These are phyloP conservation scores for Lophius piscatorius DNA, from an alignment of 2,113 vertebrate species.

Conservation along the genomic window DNA sequence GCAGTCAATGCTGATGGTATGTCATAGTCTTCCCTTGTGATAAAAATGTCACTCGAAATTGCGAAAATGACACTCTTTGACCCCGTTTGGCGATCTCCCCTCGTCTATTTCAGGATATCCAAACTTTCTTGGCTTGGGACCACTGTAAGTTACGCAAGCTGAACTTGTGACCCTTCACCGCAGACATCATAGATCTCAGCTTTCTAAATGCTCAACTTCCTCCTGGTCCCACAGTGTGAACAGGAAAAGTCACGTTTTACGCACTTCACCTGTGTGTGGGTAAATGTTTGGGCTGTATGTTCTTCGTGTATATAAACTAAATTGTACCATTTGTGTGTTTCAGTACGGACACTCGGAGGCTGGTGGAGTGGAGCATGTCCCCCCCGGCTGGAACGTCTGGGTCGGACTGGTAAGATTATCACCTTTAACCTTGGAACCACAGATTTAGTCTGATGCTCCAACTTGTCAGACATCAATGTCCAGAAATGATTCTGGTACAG, in stretches of 20 bases:
- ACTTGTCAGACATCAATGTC: background rate
- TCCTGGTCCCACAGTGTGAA: too few relatives aligned
- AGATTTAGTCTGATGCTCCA: background rate
- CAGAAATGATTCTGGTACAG: too few relatives aligned
- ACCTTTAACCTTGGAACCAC: background rate
- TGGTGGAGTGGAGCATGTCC: conserved; percentile 90
- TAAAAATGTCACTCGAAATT: background rate
- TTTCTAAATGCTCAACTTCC: too few relatives aligned
- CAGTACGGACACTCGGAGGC: conserved; percentile 91
- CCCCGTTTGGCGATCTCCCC: background rate
- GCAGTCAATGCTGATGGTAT: too few relatives aligned
- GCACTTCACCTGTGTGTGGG: too few relatives aligned
- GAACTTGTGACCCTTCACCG: background rate
- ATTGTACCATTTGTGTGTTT: conserved; percentile 54
- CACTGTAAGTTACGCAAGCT: background rate
- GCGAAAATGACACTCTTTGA: background rate
- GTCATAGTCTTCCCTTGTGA: too few relatives aligned
- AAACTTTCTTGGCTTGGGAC: background rate
- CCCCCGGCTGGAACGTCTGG: conserved; percentile 95
- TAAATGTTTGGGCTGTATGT: background rate
- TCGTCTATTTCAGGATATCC: background rate
- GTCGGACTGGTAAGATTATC: conserved; percentile 88
- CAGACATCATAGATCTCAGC: background rate
- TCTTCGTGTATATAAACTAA: background rate
- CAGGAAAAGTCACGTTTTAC: too few relatives aligned